Evolutionary conservation across 2,113 vertebrate species (phyloP).

Genomic region (Rhagologus leucostigma): DNA sequence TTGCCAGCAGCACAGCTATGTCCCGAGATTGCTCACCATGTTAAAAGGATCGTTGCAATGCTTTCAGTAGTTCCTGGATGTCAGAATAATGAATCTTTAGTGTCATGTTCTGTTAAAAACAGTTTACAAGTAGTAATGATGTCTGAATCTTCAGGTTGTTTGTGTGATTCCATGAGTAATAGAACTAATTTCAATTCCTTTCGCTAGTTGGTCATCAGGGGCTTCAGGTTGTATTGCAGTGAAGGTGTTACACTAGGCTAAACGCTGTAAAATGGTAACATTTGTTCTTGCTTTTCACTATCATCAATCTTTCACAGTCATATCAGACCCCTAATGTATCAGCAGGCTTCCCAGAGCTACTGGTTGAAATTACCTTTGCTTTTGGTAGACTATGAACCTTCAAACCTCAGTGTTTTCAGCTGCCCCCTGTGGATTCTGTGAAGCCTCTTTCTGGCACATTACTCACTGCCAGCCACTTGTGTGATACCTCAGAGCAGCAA

Average conservation of each 20-base stretch:
- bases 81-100: neutral
- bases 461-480: conserved; percentile 63
- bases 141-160: neutral
- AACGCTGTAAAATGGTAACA: conserved; percentile 67
- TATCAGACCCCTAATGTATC: conserved; percentile 60
- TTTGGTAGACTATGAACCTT: conserved; percentile 68
- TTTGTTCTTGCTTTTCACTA: conserved; percentile 69
- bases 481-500: conserved; percentile 38
- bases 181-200: neutral
- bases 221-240: conserved; percentile 24
- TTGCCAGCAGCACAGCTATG: neutral
- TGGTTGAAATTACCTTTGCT: conserved; percentile 73
- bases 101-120: neutral
- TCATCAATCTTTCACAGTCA: conserved; percentile 74
- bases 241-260: conserved; percentile 71
- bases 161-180: neutral
- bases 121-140: neutral
- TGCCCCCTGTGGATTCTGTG: conserved; percentile 68
- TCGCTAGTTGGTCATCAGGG: neutral
- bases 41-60: neutral
- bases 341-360: conserved; percentile 69
- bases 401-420: conserved; percentile 63
- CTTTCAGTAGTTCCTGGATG: neutral
- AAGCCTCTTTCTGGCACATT: conserved; percentile 64
- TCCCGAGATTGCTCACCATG: accelerated